These are phyloP conservation scores for Fragum fragum DNA, from an alignment of 2,888 invertebrate genomes.

Conservation along the genomic window DNA sequence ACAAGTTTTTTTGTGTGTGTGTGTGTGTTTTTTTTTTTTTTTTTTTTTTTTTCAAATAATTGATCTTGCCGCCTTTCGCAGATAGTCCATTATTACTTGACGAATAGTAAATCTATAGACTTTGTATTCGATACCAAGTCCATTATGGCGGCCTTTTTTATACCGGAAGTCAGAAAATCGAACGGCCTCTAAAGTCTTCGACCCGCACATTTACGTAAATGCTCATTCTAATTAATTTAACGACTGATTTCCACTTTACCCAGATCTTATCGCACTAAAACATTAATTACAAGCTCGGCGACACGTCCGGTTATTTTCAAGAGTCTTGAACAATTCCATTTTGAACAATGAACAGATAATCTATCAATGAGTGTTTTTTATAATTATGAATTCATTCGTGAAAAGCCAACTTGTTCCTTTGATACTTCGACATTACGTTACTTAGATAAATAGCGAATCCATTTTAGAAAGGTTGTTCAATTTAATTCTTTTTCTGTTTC, in stretches of 20 bases:
- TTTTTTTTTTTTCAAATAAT: too few species aligned
- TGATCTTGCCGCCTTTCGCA: too few species aligned
- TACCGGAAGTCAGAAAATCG: slow-evolving; percentile 26
- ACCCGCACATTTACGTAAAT: slow-evolving; percentile 44
- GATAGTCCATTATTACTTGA: too few species aligned
- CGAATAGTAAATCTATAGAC: too few species aligned
- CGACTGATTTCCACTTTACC: slow-evolving; percentile 49
- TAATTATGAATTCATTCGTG: slow-evolving; percentile 6
- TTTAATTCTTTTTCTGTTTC: too few species aligned
- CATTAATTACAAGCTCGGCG: slow-evolving; percentile 57
- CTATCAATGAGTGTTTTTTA: slow-evolving; percentile 1
- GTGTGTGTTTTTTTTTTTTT: too few species aligned
- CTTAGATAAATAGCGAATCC: not conserved
- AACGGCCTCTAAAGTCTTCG: slow-evolving; percentile 26
- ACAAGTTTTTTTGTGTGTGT: too few species aligned
- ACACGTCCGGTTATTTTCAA: slow-evolving; percentile 55
- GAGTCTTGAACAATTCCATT: slow-evolving; percentile 12
- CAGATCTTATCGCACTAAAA: slow-evolving; percentile 57
- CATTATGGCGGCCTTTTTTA: slow-evolving; percentile 13
- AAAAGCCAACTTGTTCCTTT: not conserved
- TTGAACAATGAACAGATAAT: slow-evolving; percentile 16
- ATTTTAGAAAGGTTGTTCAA: too few species aligned
- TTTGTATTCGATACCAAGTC: slow-evolving; percentile 17
- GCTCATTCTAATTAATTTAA: slow-evolving; percentile 52
- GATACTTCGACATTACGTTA: not conserved